Evolutionary conservation across 1,140 invertebrate genomes (phyloP).

Genomic region (Brachionus rubens): DNA sequence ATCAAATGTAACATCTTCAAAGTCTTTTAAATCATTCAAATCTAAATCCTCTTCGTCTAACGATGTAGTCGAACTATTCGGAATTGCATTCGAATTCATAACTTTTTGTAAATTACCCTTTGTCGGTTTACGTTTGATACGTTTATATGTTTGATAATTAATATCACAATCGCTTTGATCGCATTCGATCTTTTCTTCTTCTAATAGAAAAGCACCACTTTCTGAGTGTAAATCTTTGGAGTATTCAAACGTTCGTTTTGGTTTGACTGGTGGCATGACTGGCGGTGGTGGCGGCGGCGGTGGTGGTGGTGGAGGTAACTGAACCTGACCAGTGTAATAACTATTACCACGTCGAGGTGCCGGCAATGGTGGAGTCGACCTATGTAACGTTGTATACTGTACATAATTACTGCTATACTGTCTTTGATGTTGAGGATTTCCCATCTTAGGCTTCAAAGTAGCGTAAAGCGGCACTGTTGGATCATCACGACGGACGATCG

Average conservation of each 20-base stretch:
- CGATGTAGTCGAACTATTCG: constrained; percentile 18
- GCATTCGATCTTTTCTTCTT: not conserved
- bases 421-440: not conserved
- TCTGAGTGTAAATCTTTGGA: not conserved
- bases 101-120: not conserved
- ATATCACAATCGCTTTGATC: not conserved
- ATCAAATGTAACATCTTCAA: constrained; percentile 44
- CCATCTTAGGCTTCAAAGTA: constrained; percentile 33
- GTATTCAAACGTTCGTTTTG: constrained; percentile 39
- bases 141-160: constrained; percentile 6
- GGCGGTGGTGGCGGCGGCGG: constrained; percentile 19
- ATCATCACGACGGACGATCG: constrained; percentile 29
- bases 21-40: constrained; percentile 43
- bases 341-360: not conserved
- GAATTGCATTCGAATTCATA: not conserved
- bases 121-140: not conserved
- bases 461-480: constrained; percentile 35
- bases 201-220: not conserved
- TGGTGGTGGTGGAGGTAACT: not conserved
- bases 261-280: constrained; percentile 4
- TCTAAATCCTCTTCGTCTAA: constrained; percentile 34
- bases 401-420: constrained; percentile 17
- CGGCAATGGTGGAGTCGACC: constrained; percentile 7
- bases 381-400: not conserved
- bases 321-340: not conserved